A percentile compares a stretch with the other conserved stretches of the same genome.
These are phyloP conservation scores for Drosophila cracens DNA, from an alignment of 2,888 invertebrate genomes.

Conservation along the genomic window DNA sequence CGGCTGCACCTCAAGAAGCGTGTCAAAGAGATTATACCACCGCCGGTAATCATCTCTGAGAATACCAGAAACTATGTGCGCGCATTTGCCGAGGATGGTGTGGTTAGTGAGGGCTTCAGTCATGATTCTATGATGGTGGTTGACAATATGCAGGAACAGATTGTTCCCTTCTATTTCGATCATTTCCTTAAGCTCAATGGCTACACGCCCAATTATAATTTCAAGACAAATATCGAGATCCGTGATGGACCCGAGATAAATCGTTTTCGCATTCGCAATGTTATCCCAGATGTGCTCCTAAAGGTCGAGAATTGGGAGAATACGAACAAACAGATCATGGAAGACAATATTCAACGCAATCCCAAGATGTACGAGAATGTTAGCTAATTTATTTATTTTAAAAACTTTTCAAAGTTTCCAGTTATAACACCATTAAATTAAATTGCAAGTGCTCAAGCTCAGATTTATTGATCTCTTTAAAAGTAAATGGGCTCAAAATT, in stretches of 20 bases:
- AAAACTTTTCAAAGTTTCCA: slow-evolving; percentile 25
- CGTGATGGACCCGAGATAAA: slow-evolving; percentile 81
- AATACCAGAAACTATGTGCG: slow-evolving; percentile 79
- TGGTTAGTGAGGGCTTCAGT: slow-evolving; percentile 54
- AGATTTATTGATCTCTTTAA: not conserved
- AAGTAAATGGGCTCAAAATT: not conserved
- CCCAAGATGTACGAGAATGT: slow-evolving; percentile 83
- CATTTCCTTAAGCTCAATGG: slow-evolving; percentile 83
- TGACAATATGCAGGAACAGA: slow-evolving; percentile 79
- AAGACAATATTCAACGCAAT: slow-evolving; percentile 82
- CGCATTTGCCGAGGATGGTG: slow-evolving; percentile 81
- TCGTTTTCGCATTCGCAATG: slow-evolving; percentile 62
- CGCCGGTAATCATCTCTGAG: slow-evolving; percentile 69
- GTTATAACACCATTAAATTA: slow-evolving; percentile 15
- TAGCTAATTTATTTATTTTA: slow-evolving; percentile 36
- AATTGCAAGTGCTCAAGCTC: slow-evolving; percentile 20
- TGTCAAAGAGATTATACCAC: slow-evolving; percentile 20
- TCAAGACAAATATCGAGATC: slow-evolving; percentile 82
- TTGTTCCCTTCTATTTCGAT: slow-evolving; percentile 84
- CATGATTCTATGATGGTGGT: slow-evolving; percentile 72
- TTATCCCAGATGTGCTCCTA: slow-evolving; percentile 69
- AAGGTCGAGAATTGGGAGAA: slow-evolving; percentile 78
- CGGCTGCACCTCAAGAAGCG: slow-evolving; percentile 72
- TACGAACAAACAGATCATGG: slow-evolving; percentile 76
- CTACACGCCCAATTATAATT: slow-evolving; percentile 83